Evolutionary conservation across 2,797 vertebrate genomes (phyloP), one percentile per base, ranked within the genome.

Genomic region (Eulemur mongoz): DNA sequence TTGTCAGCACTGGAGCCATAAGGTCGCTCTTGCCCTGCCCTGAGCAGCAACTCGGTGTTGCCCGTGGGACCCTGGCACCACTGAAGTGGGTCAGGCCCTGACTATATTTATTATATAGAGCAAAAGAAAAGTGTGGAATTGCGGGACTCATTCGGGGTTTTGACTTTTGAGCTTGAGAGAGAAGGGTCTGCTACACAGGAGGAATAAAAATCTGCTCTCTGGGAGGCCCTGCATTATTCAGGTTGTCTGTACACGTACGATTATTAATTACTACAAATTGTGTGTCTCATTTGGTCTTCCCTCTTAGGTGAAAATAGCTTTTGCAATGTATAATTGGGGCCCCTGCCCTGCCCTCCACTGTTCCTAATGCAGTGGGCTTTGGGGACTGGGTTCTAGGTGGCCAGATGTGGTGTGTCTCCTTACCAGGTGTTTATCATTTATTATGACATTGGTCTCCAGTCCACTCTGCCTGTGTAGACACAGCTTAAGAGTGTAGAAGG

Each of bases 1-100:
- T 93, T 2, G 0, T 80, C 82, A 73, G 72, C 4, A 35, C 81
- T 59, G 9, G 59, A 93, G 85, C 87, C 94, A 70, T 13, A 76
- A 48, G 84, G 35, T 93, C 11, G 81, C 43, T 95, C 50, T 32
- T 57, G 61, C 22, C n/a, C 25, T 54, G 81, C 54, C 72, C 61
- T 25, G n/a, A 35, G 70, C 9, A 27, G 75, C 80, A 63, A 17
- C 63, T 69, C 6, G 6, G 89, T 67, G 93, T 73, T 79, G 40
- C 76, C 72, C 75, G 48, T 27, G 89, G 63, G 78, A 61, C 54
- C 52, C 67, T n/a, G 50, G 78, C 30, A 78, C 35, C 54, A 35
- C 63, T 30, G 54, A 93, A 59, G 72, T 79, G 61, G 79, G 40
- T 94, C 89, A 92, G 76, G 75, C 76, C 72, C 69, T 89, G 79